Evolutionary conservation across 92 coral and sea anemone genomes (phyloP).

Genomic region (Porites rus): DNA sequence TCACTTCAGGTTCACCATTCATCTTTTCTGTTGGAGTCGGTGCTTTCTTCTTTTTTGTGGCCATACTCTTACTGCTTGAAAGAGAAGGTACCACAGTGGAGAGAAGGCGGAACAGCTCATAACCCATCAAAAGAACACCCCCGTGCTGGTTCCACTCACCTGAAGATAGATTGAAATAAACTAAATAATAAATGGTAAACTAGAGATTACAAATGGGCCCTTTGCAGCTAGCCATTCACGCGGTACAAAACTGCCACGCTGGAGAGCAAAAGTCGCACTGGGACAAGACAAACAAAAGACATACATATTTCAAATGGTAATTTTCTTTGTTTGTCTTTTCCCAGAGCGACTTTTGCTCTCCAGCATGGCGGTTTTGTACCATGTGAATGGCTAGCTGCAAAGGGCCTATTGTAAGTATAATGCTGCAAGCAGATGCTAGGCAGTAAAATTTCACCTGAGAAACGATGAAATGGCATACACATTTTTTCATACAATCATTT

Average conservation of each 20-base stretch:
- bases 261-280: too few species aligned
- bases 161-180: not conserved
- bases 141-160: constrained; percentile 92
- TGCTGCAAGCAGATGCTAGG: too few species aligned
- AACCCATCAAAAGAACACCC: constrained; percentile 93
- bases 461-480: not conserved
- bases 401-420: too few species aligned
- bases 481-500: not conserved
- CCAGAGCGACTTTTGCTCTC: too few species aligned
- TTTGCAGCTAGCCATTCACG: too few species aligned
- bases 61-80: constrained; percentile 87
- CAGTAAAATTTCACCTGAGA: too few species aligned
- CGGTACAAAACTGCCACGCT: too few species aligned
- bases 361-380: too few species aligned
- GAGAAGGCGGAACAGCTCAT: constrained; percentile 90
- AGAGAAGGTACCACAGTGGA: constrained; percentile 86
- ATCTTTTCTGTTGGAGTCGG: constrained; percentile 31
- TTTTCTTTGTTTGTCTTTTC: too few species aligned
- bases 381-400: too few species aligned
- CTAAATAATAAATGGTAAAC: not conserved
- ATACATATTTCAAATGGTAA: too few species aligned
- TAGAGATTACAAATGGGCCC: not conserved
- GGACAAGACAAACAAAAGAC: too few species aligned
- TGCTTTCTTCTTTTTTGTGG: constrained; percentile 79
- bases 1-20: constrained; percentile 85